phyloP scores from a whole-genome alignment of 2,888 invertebrate species.

The Volucella bombylans region DNA sequence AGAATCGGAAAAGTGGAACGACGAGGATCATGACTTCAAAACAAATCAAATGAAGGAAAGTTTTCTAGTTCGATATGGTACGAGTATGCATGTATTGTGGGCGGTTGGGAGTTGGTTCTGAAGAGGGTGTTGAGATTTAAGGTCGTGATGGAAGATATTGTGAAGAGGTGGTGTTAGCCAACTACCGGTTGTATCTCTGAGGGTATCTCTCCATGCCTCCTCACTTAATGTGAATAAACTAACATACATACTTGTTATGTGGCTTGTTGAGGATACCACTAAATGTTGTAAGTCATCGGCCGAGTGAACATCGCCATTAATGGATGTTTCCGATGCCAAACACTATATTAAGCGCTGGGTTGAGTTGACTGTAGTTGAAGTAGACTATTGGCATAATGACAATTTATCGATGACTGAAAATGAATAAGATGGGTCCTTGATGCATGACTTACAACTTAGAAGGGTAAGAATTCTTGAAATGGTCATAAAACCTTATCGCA shows the following conservation, averaged over 20 bases:
- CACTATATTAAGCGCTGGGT: slow-evolving; percentile 9
- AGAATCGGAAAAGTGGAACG: slow-evolving; percentile 13
- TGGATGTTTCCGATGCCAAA: slow-evolving; percentile 62
- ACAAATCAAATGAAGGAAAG: slow-evolving; percentile 51
- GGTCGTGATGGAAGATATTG: slow-evolving; percentile 11
- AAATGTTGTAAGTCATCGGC: slow-evolving; percentile 69
- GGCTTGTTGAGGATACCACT: slow-evolving; percentile 70
- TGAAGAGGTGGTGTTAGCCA: slow-evolving; percentile 26
- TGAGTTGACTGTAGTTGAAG: slow-evolving; percentile 27
- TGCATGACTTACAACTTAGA: slow-evolving; percentile 38
- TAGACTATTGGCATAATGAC: slow-evolving; percentile 56
- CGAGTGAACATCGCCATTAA: slow-evolving; percentile 67
- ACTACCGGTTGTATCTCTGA: slow-evolving; percentile 7
- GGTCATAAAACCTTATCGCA: slow-evolving; percentile 50
- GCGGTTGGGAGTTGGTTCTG: not conserved
- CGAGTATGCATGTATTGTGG: not conserved
- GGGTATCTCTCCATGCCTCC: not conserved
- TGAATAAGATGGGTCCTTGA: slow-evolving; percentile 39
- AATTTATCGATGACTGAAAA: slow-evolving; percentile 63
- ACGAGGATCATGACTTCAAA: slow-evolving; percentile 49
- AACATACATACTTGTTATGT: slow-evolving; percentile 59
- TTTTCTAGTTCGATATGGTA: not conserved
- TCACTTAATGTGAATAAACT: slow-evolving; percentile 49
- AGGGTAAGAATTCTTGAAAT: slow-evolving; percentile 18
- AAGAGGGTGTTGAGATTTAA: not conserved